Evolutionary conservation across 2,797 vertebrate species (phyloP), one percentile per base, ranked within the genome.

Genomic region (Platyrinchus mystaceus): DNA sequence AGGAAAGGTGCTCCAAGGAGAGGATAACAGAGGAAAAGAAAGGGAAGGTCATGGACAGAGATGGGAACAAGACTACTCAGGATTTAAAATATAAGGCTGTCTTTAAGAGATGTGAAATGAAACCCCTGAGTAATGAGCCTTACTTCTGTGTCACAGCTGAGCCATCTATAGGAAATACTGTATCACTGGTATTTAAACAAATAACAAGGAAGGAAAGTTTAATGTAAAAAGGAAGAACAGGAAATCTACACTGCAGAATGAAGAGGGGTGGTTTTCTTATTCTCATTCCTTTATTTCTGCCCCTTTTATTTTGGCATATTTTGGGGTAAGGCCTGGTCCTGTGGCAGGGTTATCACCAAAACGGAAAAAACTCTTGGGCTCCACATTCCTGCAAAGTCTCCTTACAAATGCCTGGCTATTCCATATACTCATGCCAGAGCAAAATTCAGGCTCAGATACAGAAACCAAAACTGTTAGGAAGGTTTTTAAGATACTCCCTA

Each of bases 71-170:
- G 49, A n/a, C 76, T 76, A 75, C 60, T 70, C 50, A 60, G 36
- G 50, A 76, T 92, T 94, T 75, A 2, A 89, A 95, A 93, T 86
- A 49, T 44, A 89, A 87, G 39, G 30, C 24, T 63, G 44, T 83
- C 70, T 91, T 88, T 87, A 94, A 82, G 20, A 71, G 67, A 74
- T 32, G 39, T 21, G 3, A 92, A 95, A 73, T 58, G 39, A 94
- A 93, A 71, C 27, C 56, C 69, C 55, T 49, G 70, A 53, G 74
- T 60, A 78, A 84, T 79, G 80, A 91, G 67, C 41, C 62, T 89
- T 52, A 78, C 52, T 97, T 96, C 87, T 86, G 85, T 92, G 93
- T 95, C 95, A 96, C 92, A 97, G 93, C 79, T 96, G 93, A 97
- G 92, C 94, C 94, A 96, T 79, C 96, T 96, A 90, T 95, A 95